Percentiles rank a stretch among this genome's conserved stretches.
Conservation (phyloP, 1,140 invertebrate species). For the Drosophila setifemur region DNA sequence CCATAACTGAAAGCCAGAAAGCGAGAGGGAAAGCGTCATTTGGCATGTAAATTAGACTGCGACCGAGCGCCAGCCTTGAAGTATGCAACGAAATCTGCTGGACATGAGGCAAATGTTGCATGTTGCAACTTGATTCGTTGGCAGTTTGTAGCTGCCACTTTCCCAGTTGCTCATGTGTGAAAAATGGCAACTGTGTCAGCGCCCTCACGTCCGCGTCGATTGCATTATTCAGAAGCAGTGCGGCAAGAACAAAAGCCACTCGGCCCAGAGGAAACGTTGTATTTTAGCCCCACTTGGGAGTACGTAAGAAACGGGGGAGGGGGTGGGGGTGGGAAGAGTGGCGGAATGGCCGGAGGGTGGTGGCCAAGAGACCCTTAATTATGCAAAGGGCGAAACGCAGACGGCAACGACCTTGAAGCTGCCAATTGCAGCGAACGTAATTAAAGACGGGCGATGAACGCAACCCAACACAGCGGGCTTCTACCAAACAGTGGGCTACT, state of each 20-base stretch:
- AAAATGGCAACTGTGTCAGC: slow-evolving; percentile 53
- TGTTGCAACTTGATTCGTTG: slow-evolving; percentile 3
- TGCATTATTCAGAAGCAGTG: slow-evolving; percentile 38
- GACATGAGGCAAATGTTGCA: slow-evolving; percentile 55
- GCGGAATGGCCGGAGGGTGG: too few species aligned
- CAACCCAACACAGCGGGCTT: background rate
- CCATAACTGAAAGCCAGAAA: slow-evolving; percentile 36
- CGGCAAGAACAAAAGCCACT: slow-evolving; percentile 42
- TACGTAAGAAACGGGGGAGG: background rate
- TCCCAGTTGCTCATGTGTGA: slow-evolving; percentile 45
- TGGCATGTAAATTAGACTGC: slow-evolving; percentile 66
- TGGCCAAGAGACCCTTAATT: slow-evolving; percentile 37
- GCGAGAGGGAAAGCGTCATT: slow-evolving; percentile 45
- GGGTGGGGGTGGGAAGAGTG: too few species aligned
- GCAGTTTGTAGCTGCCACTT: background rate
- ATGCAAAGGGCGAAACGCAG: slow-evolving; percentile 41
- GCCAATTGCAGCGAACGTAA: slow-evolving; percentile 51
- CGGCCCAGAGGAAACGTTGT: too few species aligned
- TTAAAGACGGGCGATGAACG: slow-evolving; percentile 26
- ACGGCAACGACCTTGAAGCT: slow-evolving; percentile 57
- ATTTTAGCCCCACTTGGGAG: slow-evolving; percentile 26
- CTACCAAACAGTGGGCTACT: too few species aligned
- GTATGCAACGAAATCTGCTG: slow-evolving; percentile 62
- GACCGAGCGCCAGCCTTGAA: slow-evolving; percentile 50
- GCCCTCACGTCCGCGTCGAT: slow-evolving; percentile 20